phyloP scores from a whole-genome alignment of 2,113 vertebrate species.

The Ellobius talpinus region DNA sequence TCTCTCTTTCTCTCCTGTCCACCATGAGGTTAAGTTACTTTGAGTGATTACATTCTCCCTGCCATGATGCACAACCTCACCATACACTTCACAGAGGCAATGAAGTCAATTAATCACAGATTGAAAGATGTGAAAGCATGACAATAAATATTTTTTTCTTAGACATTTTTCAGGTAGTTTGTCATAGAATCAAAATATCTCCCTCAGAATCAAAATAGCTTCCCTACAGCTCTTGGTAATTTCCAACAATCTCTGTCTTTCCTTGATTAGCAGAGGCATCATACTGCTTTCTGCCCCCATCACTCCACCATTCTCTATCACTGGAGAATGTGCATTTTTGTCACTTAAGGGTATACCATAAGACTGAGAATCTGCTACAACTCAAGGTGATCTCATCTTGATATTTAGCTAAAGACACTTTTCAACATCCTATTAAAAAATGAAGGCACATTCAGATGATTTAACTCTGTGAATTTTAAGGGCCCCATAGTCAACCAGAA shows the following conservation, averaged over 20 bases:
- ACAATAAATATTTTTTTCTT: not conserved
- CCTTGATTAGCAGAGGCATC: not conserved
- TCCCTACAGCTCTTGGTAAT: not conserved
- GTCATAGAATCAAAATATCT: not conserved
- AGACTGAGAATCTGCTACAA: not conserved
- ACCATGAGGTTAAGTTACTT: not conserved
- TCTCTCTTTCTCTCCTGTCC: not conserved
- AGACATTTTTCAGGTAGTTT: not conserved
- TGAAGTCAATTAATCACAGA: not conserved
- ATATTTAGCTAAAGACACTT: not conserved
- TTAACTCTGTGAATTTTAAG: not conserved
- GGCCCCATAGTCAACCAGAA: not conserved
- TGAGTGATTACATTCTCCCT: not conserved
- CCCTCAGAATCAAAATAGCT: not conserved
- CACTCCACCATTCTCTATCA: not conserved
- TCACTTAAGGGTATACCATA: not conserved
- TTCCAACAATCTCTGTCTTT: not conserved
- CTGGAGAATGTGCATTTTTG: not conserved
- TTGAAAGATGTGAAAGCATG: not conserved
- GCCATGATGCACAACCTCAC: not conserved
- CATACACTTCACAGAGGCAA: not conserved
- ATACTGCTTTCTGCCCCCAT: not conserved
- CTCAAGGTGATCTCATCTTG: not conserved
- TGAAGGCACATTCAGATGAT: not conserved
- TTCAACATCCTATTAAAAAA: not conserved